Base-by-base conservation (phyloP, 1,140 invertebrate species). In the Heterodera carotae region DNA sequence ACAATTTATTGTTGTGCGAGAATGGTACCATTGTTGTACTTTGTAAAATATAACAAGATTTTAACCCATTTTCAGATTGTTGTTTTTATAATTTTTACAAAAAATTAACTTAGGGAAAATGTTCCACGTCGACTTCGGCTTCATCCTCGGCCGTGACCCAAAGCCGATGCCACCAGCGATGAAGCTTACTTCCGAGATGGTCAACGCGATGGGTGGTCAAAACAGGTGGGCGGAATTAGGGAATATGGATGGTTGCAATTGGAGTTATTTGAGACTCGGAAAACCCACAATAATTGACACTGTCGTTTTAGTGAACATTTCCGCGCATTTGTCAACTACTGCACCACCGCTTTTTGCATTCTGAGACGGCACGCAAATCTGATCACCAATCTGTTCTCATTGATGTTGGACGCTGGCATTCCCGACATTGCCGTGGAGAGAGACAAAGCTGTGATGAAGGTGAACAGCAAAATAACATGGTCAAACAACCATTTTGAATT, bases 91-190 rank as follows among this genome's bases (percentile, higher is more conserved):
- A 71, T 43, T 71, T 56, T 12, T 56, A 18, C 48, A 56, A 56
- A 5, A 56, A 15, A n/a, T 48, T 15, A 25, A n/a, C 48, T 71
- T 22, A 71, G 69, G 69, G 6, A 71, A 74, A 62, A 74, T 74
- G 72, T 98, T 99, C 88, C 97, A 99, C 88, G 97, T 99, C 80
- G 97, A 99, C 90, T 99, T 99, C 89, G 97, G 97, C 2, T 99
- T 96, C 86, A 99, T 99, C 86, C 90, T 99, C 39, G 97, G 97
- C 7, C 91, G 96, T 73, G 97, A 99, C 90, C 97, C 97, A 2
- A 99, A 99, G 89, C 95, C 95, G 6, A 91, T 98, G 85, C 96
- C 96, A 4, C 95, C 96, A 10, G 95, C 96, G 5, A 99, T 99
- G 95, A 98, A 98, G 48, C 90, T 99, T 0, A 97, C 94, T 87